Percentiles rank a stretch among this genome's conserved stretches.
These are phyloP conservation scores for Stichopus chloronotus DNA, from an alignment of 35 echinoderm and acorn worm species.

Conservation along the genomic window DNA sequence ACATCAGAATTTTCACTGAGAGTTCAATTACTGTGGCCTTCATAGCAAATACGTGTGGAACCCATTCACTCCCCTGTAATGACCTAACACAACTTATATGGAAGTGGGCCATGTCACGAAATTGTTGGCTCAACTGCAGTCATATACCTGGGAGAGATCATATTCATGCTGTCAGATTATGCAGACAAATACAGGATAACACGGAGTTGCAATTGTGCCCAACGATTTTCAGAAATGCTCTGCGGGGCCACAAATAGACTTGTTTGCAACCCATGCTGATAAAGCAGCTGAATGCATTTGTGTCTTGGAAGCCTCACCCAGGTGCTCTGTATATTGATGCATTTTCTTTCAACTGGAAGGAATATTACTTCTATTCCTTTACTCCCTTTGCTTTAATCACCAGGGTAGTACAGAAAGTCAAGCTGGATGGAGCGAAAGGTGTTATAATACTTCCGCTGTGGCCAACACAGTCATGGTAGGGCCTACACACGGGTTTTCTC, in stretches of 20 bases:
- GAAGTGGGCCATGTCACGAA: no score
- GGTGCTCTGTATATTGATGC: constrained; percentile 28
- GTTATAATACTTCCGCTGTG: constrained; percentile 36
- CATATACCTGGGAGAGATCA: no score
- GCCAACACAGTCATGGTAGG: constrained; percentile 55
- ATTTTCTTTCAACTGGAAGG: constrained; percentile 18
- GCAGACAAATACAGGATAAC: no score
- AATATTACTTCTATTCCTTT: constrained; percentile 36
- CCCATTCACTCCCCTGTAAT: no score
- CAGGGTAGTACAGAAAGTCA: constrained; percentile 33
- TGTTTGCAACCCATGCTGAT: constrained; percentile 3
- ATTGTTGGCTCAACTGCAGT: no score
- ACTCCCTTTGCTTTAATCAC: constrained; percentile 50
- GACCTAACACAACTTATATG: no score
- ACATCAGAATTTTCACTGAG: constrained; percentile 37
- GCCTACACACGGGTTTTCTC: background rate
- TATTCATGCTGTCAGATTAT: no score
- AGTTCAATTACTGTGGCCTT: no score
- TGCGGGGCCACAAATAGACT: constrained; percentile 40
- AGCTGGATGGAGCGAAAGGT: background rate
- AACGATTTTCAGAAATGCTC: background rate
- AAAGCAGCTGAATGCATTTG: background rate
- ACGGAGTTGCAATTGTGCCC: no score
- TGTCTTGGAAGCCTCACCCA: background rate
- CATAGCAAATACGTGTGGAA: no score